phyloP scores from a whole-genome alignment of 2,888 invertebrate genomes.

The Netelia inedita region DNA sequence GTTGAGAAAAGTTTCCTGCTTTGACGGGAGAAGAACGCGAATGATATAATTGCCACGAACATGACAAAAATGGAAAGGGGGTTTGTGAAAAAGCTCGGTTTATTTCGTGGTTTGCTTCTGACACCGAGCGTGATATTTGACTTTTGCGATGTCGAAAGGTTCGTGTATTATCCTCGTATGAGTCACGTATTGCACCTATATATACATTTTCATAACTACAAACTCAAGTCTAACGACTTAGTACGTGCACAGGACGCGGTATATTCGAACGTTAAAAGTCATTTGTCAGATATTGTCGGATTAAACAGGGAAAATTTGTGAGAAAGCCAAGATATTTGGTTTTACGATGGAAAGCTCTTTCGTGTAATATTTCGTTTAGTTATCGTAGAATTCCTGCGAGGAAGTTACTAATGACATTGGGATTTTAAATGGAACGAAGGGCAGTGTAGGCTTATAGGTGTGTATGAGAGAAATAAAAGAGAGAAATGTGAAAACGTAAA shows the following conservation, averaged over 20 bases:
- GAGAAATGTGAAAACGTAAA: neutral
- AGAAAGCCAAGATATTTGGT: neutral
- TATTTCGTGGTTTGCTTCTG: slow-evolving; percentile 32
- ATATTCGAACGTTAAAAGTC: no score
- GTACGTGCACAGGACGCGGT: no score
- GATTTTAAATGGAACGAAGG: neutral
- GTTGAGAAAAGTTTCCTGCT: slow-evolving; percentile 36
- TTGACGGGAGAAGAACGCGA: slow-evolving; percentile 12
- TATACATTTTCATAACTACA: no score
- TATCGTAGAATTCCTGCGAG: slow-evolving; percentile 11
- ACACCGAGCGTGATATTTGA: neutral
- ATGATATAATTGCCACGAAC: slow-evolving; percentile 40
- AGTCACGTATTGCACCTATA: neutral
- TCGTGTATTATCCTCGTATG: neutral
- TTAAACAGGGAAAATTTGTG: neutral
- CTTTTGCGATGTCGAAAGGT: neutral
- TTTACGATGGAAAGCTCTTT: neutral
- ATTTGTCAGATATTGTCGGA: neutral
- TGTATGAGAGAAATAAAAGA: neutral
- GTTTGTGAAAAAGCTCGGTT: slow-evolving; percentile 29
- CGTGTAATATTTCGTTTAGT: neutral
- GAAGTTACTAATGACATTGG: slow-evolving; percentile 13
- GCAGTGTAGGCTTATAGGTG: no score
- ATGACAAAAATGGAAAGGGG: slow-evolving; percentile 8
- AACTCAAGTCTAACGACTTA: no score